A percentile compares a stretch with the other conserved stretches of the same genome.
Conservation (phyloP, 2,888 invertebrate species). For the Dorcus parallelipipedus region DNA sequence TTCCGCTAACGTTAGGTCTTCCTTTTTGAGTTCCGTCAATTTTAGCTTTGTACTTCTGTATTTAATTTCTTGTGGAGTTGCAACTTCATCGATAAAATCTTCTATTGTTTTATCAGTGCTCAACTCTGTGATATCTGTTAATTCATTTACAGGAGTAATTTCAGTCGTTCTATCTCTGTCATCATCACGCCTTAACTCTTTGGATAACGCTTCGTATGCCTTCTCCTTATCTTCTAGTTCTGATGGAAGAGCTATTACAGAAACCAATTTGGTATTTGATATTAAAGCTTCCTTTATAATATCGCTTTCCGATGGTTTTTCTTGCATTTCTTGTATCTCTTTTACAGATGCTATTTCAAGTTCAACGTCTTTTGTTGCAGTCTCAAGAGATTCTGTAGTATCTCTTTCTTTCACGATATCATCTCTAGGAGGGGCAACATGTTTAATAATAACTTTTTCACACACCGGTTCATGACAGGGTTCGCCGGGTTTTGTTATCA, state of each 20-base stretch:
- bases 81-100: slow-evolving; percentile 11
- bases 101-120: slow-evolving; percentile 9
- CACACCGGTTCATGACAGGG: slow-evolving; percentile 38
- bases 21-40: slow-evolving; percentile 7
- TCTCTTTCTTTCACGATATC: neutral
- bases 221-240: slow-evolving; percentile 21
- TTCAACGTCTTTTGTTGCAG: too few species aligned
- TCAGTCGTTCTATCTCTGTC: slow-evolving; percentile 18
- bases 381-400: too few species aligned
- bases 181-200: slow-evolving; percentile 5
- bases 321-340: too few species aligned
- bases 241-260: slow-evolving; percentile 36
- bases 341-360: too few species aligned
- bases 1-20: slow-evolving; percentile 10
- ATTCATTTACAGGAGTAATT: slow-evolving; percentile 20
- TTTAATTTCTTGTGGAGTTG: slow-evolving; percentile 19
- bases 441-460: slow-evolving; percentile 33
- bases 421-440: slow-evolving; percentile 1
- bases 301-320: slow-evolving; percentile 11
- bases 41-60: slow-evolving; percentile 17
- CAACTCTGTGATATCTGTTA: slow-evolving; percentile 18
- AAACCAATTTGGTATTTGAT: slow-evolving; percentile 37
- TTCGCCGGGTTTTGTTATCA: slow-evolving; percentile 8
- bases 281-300: slow-evolving; percentile 36
- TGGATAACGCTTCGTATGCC: slow-evolving; percentile 20